A percentile compares a stretch with the other conserved stretches of the same genome.
phyloP scores from a whole-genome alignment of 2,797 vertebrate species.

The Tadarida brasiliensis region DNA sequence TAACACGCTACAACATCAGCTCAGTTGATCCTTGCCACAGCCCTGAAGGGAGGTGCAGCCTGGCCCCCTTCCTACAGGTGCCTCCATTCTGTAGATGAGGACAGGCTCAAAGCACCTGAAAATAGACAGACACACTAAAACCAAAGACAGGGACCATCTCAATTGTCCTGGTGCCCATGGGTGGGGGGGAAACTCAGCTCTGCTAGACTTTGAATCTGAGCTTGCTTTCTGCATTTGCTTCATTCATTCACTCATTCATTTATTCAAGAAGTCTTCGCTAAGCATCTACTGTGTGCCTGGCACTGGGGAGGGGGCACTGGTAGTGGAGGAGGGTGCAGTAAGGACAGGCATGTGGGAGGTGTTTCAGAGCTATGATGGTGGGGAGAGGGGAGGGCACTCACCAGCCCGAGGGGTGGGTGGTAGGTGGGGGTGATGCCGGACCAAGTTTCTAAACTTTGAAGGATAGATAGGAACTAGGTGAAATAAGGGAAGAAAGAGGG shows the following conservation, averaged over 20 bases:
- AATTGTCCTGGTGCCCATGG: accelerated
- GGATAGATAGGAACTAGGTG: background rate
- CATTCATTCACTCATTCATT: background rate
- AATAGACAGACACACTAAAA: background rate
- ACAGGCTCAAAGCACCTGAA: background rate
- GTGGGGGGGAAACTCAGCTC: accelerated
- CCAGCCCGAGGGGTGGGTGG: background rate
- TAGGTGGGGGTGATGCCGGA: accelerated
- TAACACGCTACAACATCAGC: accelerated
- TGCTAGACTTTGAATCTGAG: background rate
- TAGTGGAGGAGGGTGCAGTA: accelerated
- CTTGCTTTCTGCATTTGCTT: background rate
- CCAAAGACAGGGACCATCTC: background rate
- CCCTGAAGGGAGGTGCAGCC: accelerated
- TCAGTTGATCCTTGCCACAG: background rate
- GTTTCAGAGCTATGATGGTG: accelerated
- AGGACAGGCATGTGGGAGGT: background rate
- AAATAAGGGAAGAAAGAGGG: accelerated
- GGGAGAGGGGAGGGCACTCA: no score
- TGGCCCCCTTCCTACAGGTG: accelerated
- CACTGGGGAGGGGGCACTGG: background rate
- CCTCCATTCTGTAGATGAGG: background rate
- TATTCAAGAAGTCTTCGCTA: background rate
- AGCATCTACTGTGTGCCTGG: background rate
- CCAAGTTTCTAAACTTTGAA: background rate